Percentiles rank a stretch among this genome's conserved stretches.
These are phyloP conservation scores for Blastomussa wellsi DNA, from an alignment of 92 coral and sea anemone species.

Conservation along the genomic window DNA sequence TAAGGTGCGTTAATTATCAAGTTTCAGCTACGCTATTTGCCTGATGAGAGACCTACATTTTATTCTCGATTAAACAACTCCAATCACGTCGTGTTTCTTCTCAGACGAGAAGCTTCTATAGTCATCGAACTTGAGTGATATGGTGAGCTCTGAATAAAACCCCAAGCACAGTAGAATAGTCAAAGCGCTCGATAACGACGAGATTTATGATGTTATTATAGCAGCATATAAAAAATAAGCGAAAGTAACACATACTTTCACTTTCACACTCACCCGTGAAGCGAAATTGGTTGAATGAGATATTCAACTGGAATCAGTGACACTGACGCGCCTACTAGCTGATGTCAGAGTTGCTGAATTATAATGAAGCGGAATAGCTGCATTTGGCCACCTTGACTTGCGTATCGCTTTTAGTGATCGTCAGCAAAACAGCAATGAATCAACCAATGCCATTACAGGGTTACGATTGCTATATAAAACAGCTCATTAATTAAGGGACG, in stretches of 20 bases:
- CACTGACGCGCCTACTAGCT: conserved; percentile 2
- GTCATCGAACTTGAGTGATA: not conserved
- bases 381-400: conserved; percentile 21
- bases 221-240: not conserved
- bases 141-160: not conserved
- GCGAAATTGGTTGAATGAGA: not conserved
- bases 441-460: conserved; percentile 18
- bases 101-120: not conserved
- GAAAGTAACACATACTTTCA: conserved; percentile 26
- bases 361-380: conserved; percentile 8
- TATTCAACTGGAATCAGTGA: not conserved
- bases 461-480: not conserved
- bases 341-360: conserved; percentile 10
- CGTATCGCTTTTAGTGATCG: conserved; percentile 8
- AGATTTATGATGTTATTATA: not conserved
- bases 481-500: conserved; percentile 24
- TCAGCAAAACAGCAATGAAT: conserved; percentile 13
- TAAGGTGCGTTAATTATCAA: not conserved
- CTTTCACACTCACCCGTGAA: not conserved
- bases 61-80: not conserved
- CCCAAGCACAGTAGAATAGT: not conserved
- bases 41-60: not conserved
- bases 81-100: no score
- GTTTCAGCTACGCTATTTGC: not conserved
- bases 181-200: not conserved